phyloP scores from a whole-genome alignment of 2,888 invertebrate species.

The Arge pagana region DNA sequence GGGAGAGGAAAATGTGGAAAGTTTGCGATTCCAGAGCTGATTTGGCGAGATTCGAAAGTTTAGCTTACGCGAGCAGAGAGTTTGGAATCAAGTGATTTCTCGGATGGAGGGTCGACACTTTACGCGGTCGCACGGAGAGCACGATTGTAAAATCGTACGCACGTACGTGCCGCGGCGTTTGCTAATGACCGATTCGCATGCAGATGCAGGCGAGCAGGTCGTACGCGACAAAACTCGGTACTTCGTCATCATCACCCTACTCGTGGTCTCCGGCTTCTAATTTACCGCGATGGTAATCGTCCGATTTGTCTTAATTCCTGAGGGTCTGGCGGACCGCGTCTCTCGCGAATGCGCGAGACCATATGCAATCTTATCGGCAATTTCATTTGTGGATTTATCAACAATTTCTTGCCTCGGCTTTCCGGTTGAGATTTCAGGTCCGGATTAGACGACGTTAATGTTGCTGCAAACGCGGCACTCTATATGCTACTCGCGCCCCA shows the following conservation, averaged over 20 bases:
- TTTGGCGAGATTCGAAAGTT: too few species aligned
- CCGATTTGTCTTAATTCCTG: slow-evolving; percentile 53
- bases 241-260: slow-evolving; percentile 26
- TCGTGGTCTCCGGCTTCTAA: slow-evolving; percentile 34
- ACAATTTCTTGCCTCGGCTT: neutral
- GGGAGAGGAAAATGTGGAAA: too few species aligned
- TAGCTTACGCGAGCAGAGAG: too few species aligned
- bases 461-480: too few species aligned
- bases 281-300: slow-evolving; percentile 50
- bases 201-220: slow-evolving; percentile 23
- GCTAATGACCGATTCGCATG: slow-evolving; percentile 49
- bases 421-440: slow-evolving; percentile 7
- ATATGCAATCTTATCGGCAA: slow-evolving; percentile 14
- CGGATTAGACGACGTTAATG: too few species aligned
- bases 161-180: too few species aligned
- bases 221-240: slow-evolving; percentile 23
- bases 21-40: too few species aligned
- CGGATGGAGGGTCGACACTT: too few species aligned
- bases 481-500: too few species aligned
- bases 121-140: too few species aligned
- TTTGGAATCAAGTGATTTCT: too few species aligned
- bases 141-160: too few species aligned
- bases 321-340: slow-evolving; percentile 13
- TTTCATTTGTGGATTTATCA: slow-evolving; percentile 36
- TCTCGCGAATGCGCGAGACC: neutral